Base-by-base conservation (phyloP, 2,888 invertebrate genomes). In the Zygogramma bicolorata region DNA sequence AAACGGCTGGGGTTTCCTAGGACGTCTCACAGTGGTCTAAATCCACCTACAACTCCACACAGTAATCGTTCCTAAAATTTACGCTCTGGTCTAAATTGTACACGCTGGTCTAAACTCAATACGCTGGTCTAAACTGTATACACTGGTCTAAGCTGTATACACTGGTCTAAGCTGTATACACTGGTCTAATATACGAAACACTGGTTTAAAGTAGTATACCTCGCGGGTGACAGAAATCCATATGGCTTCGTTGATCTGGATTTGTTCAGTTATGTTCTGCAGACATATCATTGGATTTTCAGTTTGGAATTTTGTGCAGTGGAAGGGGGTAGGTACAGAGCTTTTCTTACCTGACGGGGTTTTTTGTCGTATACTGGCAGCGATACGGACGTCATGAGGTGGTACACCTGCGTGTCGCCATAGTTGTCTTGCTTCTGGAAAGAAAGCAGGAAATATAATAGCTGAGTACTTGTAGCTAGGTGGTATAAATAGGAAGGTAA, bases 251-350 rank as follows among this genome's bases (percentile, higher is more conserved):
- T 96, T 96, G 91, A 96, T 92, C 91, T 96, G 95, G 90, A 95
- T 93, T 91, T 95, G 93, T 93, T 96, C 95, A 91, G 95, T 96
- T 93, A 96, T 95, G 92, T 96, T 96, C 96, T 96, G 95, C 90
- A 92, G 91, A 91, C 91, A 93, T 90, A 79, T 66, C 68, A 67
- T 31, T 68, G 46, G 15, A 27, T 68, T 60, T 49, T 15, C 61
- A 73, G 6, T 34, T 68, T 10, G 2, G 20, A 27, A 31, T 29
- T 65, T 53, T 22, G 25, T 66, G 10, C 5, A 34, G 10, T 31
- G 68, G 58, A 15, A 70, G 67, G 61, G n/a, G n/a, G n/a, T n/a
- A n/a, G n/a, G n/a, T n/a, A n/a, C n/a, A 58, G 34, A 49, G 40
- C 42, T 65, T 1, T 2, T 49, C 93, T 91, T 90, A 95, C 95